A percentile compares a stretch with the other conserved stretches of the same genome.
phyloP scores from a whole-genome alignment of 1,140 invertebrate species.

The Trigoniulus corallinus region DNA sequence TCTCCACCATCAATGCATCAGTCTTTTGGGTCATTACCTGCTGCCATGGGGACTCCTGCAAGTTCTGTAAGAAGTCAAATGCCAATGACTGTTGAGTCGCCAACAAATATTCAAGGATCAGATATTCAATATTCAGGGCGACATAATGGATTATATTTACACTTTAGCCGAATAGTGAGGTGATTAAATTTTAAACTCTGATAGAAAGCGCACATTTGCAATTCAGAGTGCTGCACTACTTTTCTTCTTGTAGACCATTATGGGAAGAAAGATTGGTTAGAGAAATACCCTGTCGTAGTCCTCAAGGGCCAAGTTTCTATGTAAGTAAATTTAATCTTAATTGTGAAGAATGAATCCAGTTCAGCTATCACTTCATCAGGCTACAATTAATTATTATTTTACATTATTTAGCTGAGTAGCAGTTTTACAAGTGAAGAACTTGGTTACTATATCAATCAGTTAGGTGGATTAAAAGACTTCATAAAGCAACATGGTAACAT shows the following conservation, averaged over 20 bases:
- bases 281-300: conserved; percentile 19
- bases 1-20: not conserved
- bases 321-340: conserved; percentile 1
- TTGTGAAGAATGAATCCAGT: too few species aligned
- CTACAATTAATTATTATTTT: not conserved
- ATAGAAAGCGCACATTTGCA: not conserved
- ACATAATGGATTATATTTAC: conserved; percentile 85
- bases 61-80: not conserved
- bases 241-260: conserved; percentile 18
- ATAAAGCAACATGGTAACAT: conserved; percentile 34
- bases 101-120: not conserved
- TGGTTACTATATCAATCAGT: conserved; percentile 37
- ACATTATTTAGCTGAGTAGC: conserved; percentile 19
- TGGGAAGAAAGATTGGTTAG: conserved; percentile 24
- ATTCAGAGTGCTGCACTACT: not conserved
- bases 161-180: conserved; percentile 64
- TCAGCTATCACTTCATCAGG: too few species aligned
- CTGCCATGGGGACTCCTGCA: too few species aligned
- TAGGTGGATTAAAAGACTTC: conserved; percentile 42
- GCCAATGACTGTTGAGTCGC: not conserved
- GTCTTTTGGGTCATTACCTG: too few species aligned
- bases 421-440: conserved; percentile 37
- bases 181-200: conserved; percentile 9
- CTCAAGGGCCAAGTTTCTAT: conserved; percentile 19
- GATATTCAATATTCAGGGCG: conserved; percentile 59